These are phyloP conservation scores for Papilio polyxenes DNA, from an alignment of 1,140 invertebrate species.

Conservation along the genomic window DNA sequence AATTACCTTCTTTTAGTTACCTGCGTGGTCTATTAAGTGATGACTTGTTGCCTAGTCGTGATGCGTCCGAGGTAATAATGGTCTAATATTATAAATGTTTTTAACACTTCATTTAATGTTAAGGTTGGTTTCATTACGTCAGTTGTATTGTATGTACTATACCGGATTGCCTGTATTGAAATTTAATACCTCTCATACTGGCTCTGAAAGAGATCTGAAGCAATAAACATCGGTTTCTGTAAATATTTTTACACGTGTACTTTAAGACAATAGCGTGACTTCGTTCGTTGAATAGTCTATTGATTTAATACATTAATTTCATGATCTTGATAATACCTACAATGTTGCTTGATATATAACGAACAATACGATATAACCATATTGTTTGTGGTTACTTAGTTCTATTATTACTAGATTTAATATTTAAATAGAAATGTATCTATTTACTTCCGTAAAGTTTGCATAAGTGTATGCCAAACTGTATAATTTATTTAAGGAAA, in stretches of 20 bases:
- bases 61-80: conserved; percentile 21
- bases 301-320: conserved; percentile 3
- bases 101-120: neutral
- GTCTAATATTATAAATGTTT: conserved; percentile 14
- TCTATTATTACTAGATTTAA: no score
- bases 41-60: conserved; percentile 32
- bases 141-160: neutral
- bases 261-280: conserved; percentile 44
- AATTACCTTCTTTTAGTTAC: conserved; percentile 22
- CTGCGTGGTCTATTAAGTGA: conserved; percentile 21
- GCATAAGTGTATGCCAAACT: neutral
- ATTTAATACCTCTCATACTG: neutral
- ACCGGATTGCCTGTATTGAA: neutral
- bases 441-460: neutral
- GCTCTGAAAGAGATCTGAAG: neutral
- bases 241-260: conserved; percentile 26
- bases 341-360: neutral
- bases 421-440: no score
- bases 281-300: conserved; percentile 26
- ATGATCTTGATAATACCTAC: neutral
- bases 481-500: neutral
- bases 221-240: conserved; percentile 37
- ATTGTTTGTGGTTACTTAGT: neutral
- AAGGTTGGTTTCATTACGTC: conserved; percentile 9
- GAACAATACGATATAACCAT: neutral